Base-by-base conservation (phyloP, 1,140 invertebrate genomes). In the Atopsyche davidsoni region DNA sequence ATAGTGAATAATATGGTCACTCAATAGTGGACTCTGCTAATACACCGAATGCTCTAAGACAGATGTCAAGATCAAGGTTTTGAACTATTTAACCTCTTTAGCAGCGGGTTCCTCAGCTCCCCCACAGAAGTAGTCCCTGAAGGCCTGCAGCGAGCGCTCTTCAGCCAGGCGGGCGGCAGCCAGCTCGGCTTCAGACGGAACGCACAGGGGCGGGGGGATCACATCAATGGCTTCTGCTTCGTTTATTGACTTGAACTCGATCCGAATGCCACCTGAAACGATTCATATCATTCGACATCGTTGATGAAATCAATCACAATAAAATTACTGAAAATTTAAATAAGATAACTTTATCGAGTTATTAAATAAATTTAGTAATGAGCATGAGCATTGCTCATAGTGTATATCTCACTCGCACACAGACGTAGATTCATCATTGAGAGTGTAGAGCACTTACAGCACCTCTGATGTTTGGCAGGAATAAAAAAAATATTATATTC, bases 211-310 rank as follows among this genome's bases (percentile, higher is more conserved):
- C 54, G 55, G 69, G 25, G 42, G 62, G 60, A 79, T 78, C 46
- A 84, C 70, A 57, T 92, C 89, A 1, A 91, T 77, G 0, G 89
- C 87, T 68, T 92, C 89, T 1, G 89, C 89, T 25, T 87, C 79
- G 67, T 89, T 87, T 19, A 87, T 85, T 2, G 83, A 82, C 57
- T 82, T 87, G 59, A 89, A 92, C 50, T 87, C 81, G 57, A 91
- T 90, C 32, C 79, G 73, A 0, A 87, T 67, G 1, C 83, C 80
- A 28, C 69, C 69, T 57, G 19, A 32, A 42, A 17, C 11, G 2
- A 7, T 28, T 28, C 7, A 7, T 28, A 28, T n/a, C 7, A 28
- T 28, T 28, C n/a, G n/a, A 28, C 25, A 28, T 28, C n/a, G 7
- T n/a, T n/a, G n/a, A n/a, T n/a, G n/a, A n/a, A n/a, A n/a, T n/a